Evolutionary conservation across 1,140 invertebrate genomes (phyloP), one percentile per base, ranked within the genome.

Genomic region (Drosophila nigrodunni): DNA sequence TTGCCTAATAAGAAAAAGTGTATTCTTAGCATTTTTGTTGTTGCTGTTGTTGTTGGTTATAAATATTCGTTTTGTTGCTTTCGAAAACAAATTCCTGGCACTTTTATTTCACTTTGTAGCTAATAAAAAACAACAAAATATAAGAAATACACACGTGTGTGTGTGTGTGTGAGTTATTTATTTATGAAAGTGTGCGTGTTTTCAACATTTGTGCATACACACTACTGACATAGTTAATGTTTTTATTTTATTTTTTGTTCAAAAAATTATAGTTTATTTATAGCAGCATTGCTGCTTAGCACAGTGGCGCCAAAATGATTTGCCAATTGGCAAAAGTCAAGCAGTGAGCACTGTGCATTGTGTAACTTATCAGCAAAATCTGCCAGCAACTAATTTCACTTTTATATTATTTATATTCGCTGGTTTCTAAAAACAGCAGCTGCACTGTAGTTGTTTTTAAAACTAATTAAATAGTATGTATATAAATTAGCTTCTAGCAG

Each of bases 171-270:
- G 18, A 18, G 62, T 18, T 50, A 52, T 81, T 57, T 81, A 69
- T 79, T 50, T 67, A 58, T 59, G 55, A 49, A 57, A 37, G 41
- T 41, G 62, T 73, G 41, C 34, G 62, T 73, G 15, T 58, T 43
- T 34, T 43, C 37, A 78, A 73, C 49, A 65, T 82, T 77, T 88
- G 82, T 87, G 82, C 82, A 87, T 87, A 88, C 82, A 88, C 82
- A 88, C 82, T 88, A 87, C 79, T 87, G 82, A 87, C 82, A 87
- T 87, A 87, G 58, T 80, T 88, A 62, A 57, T 49, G 41, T 57
- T 65, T 30, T 60, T 72, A 57, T 47, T 43, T 69, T 44, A 64
- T 60, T 57, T 73, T 39, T 68, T 41, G 7, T 62, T 41, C 18
- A 8, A 43, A 44, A 54, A 2, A 35, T 35, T 47, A 18, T 60